These are phyloP conservation scores for Coregonus ussuriensis DNA, from an alignment of 2,797 vertebrate genomes.

Conservation along the genomic window DNA sequence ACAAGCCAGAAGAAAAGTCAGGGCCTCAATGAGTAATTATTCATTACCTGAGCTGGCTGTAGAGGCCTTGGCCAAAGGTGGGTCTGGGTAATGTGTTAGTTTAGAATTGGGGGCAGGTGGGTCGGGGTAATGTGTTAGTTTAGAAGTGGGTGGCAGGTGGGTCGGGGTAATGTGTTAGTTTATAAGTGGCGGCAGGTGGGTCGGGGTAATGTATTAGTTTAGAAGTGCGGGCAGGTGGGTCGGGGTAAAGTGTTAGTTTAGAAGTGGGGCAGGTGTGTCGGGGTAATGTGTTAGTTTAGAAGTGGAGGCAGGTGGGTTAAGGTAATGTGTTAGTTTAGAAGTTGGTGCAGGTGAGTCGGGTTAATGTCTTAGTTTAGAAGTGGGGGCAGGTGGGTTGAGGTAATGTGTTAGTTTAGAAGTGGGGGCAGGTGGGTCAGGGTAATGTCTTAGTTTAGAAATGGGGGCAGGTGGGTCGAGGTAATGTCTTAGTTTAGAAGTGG, in stretches of 20 bases:
- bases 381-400: background rate
- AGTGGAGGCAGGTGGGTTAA: no score
- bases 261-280: background rate
- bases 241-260: background rate
- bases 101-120: background rate
- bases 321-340: background rate
- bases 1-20: conserved; percentile 62
- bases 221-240: background rate
- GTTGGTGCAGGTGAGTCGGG: no score
- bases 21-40: conserved; percentile 71
- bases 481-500: background rate
- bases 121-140: background rate
- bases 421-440: background rate
- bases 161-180: background rate
- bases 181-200: background rate
- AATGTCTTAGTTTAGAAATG: background rate
- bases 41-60: conserved; percentile 61
- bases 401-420: background rate
- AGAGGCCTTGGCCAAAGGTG: background rate
- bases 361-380: background rate
- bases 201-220: background rate
- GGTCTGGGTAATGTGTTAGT: background rate
- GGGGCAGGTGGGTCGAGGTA: background rate
- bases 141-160: background rate
- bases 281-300: background rate